Evolutionary conservation across 1,140 invertebrate genomes (phyloP), one percentile per base, ranked within the genome.

Genomic region (Diorhabda elongata): DNA sequence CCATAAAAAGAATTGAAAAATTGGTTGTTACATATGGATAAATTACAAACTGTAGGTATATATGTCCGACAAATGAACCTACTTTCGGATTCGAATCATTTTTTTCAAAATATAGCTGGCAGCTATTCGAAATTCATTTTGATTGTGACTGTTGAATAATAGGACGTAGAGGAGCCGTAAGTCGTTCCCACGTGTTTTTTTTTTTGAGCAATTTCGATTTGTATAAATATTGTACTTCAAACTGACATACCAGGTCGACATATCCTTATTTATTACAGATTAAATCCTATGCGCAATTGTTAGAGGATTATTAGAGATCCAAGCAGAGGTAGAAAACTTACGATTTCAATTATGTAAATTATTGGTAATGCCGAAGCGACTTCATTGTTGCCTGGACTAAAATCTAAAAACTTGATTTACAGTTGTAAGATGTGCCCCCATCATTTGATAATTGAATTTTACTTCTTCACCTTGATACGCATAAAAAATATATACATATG

Each of bases 341-440:
- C 2, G 43, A 2, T 42, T 63, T 43, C 61, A 63, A 63, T 63
- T 63, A 63, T 63, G 61, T 63, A 63, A 63, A 63, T 63, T 42
- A 45, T 43, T 63, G 41, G 26, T 63, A 63, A 63, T 42, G 9
- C 43, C 43, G 11, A 63, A 42, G 61, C 43, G 7, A 63, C 42
- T 11, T 43, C 7, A 43, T 11, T 8, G 47, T 52, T 6, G n/a
- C 47, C n/a, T 52, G 26, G 26, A 26, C 26, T 26, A 26, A 26
- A 26, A 26, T 26, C 26, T 26, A 26, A 26, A 26, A 26, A 26
- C 26, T 26, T 26, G 26, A 26, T 26, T 26, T 26, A 26, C 26
- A 26, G 26, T 26, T 26, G 26, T 26, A 26, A 26, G 26, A 26
- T 26, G 26, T 26, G 26, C 26, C 26, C 1, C 26, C 26, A 26